Base-by-base conservation (phyloP, 2,888 invertebrate genomes). In the Quadroppia sp. region DNA sequence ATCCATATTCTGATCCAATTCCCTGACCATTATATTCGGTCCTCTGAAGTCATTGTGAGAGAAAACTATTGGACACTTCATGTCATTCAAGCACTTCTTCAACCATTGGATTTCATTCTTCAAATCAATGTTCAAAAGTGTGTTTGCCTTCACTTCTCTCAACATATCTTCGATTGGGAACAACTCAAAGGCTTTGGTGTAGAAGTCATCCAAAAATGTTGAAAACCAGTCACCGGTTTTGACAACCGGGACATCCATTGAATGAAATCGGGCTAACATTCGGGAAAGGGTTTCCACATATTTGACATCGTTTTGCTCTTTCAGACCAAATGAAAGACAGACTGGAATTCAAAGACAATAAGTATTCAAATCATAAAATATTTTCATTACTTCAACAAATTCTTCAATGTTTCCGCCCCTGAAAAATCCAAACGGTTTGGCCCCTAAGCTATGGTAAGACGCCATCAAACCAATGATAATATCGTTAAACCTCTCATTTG, bases 1-100 rank as follows among this genome's bases (percentile, higher is more conserved):
- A n/a, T n/a, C n/a, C n/a, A n/a, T 53, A 7, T 59, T 6, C 6
- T 59, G 13, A 59, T 17, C 30, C 30, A 28, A 15, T 2, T 59
- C 30, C 1, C n/a, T 23, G 4, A 71, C 71, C 32, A 71, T 11
- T 20, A 50, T 48, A 53, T 71, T 71, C 9, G 50, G 25, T 15
- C 71, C 32, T 15, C 71, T 53, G 50, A 28, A 71, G 30, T 71
- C 71, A 56, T 71, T 71, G 32, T 71, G 71, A 11, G 28, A 53
- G 59, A 71, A 71, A 15, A 70, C 70, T 11, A 70, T 42, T 1
- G 70, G 70, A 40, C 25, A n/a, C n/a, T n/a, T n/a, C n/a, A n/a
- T n/a, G n/a, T n/a, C n/a, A n/a, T n/a, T n/a, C n/a, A n/a, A n/a
- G n/a, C n/a, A n/a, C n/a, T n/a, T n/a, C n/a, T n/a, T n/a, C n/a